Base-by-base conservation (phyloP, 2,888 invertebrate species). In the Papilio elwesi region DNA sequence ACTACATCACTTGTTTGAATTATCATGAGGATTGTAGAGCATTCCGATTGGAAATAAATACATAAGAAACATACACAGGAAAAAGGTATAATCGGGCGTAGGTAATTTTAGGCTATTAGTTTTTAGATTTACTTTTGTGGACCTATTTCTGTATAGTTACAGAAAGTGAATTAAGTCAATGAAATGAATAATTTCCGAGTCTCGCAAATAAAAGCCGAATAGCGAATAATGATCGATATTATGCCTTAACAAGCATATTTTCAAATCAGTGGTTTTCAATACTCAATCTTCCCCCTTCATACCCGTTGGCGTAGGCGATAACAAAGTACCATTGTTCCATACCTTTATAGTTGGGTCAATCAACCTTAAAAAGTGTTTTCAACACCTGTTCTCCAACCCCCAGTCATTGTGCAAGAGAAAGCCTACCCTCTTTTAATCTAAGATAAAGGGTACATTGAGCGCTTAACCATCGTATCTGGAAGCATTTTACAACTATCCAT, bases 381-480 rank as follows among this genome's bases (percentile, higher is more conserved):
- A 79, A 81, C 84, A 84, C 84, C 84, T 84, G 84, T 79, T 78
- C 76, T 69, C 73, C 65, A 68, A 68, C 79, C 80, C 78, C 78
- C 76, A 74, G 76, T 78, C 76, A 76, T 69, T 69, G 69, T 78
- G 78, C 81, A 78, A 78, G 80, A 81, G 83, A 82, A 82, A 75
- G 80, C 82, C 87, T 85, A 83, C 87, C 87, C 87, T 83, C 83
- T 90, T 92, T 91, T 92, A 91, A 92, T 92, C 92, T 91, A 84
- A 92, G 91, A 92, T 92, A 92, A 92, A 92, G 90, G 89, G 87
- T 90, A 89, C 89, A 91, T 92, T 90, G 91, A 91, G 90, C 90
- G 85, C 90, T 89, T 90, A 91, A 90, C 89, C 87, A 85, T 88
- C 88, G 83, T 83, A 86, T 86, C 87, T 85, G 80, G 80, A 77